Evolutionary conservation across 2,797 vertebrate species (phyloP).

Genomic region (Pseudotriccus pelzelni): DNA sequence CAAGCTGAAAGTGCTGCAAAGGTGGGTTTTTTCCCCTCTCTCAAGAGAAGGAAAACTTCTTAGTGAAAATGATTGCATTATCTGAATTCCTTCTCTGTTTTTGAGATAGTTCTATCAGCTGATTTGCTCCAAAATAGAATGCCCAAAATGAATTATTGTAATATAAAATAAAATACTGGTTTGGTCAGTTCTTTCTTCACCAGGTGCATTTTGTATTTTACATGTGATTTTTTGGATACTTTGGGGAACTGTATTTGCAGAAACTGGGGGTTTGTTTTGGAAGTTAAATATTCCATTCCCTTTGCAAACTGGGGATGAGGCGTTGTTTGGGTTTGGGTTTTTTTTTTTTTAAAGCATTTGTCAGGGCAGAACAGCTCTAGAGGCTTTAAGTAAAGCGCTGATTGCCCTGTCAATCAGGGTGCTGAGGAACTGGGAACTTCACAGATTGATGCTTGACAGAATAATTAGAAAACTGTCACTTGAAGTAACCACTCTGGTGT

Average conservation of each 20-base stretch:
- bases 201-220: neutral
- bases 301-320: neutral
- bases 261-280: neutral
- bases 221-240: neutral
- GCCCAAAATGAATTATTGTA: neutral
- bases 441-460: constrained; percentile 98
- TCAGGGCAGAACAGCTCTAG: constrained; percentile 48
- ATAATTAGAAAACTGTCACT: constrained; percentile 99
- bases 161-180: neutral
- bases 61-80: neutral
- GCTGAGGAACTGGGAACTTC: constrained; percentile 84
- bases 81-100: neutral
- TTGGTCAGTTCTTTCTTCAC: neutral
- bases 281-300: neutral
- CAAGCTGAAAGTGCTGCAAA: neutral
- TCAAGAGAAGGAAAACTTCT: neutral
- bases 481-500: constrained; percentile 89
- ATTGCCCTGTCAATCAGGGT: constrained; percentile 95
- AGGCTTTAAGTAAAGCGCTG: constrained; percentile 82
- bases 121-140: neutral
- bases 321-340: neutral
- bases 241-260: neutral
- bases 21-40: neutral
- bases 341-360: neutral
- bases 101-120: neutral